A percentile compares a stretch with the other conserved stretches of the same genome.
Conservation (phyloP, 1,140 invertebrate genomes). For the Sarcophaga bullata region DNA sequence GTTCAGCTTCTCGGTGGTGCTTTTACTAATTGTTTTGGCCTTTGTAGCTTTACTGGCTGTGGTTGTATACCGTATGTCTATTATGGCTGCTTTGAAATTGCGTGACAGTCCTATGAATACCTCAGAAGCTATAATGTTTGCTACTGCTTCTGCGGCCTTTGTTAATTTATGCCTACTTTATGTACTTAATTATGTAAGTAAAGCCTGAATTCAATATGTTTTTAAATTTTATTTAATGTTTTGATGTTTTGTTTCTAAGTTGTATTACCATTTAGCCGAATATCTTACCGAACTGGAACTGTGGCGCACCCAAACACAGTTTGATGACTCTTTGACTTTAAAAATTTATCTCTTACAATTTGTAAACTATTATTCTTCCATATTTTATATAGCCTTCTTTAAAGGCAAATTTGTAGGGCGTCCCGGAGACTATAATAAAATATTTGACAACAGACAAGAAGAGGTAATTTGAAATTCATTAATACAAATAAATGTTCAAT, state of each 20-base stretch:
- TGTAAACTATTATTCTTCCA: conserved; percentile 98
- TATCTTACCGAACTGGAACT: conserved; percentile 95
- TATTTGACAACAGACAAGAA: conserved; percentile 84
- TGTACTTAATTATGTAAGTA: conserved; percentile 84
- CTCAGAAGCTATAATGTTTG: conserved; percentile 81
- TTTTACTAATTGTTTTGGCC: conserved; percentile 82
- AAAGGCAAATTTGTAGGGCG: conserved; percentile 94
- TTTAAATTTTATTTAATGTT: not conserved
- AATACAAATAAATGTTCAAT: not conserved
- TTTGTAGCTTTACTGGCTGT: conserved; percentile 89
- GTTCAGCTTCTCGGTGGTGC: conserved; percentile 84
- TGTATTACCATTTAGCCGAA: conserved; percentile 89
- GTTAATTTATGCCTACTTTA: conserved; percentile 89
- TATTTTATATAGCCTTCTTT: conserved; percentile 98
- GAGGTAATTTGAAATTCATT: conserved; percentile 70
- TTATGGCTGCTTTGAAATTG: conserved; percentile 77
- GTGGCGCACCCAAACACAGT: conserved; percentile 95
- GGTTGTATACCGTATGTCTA: conserved; percentile 90
- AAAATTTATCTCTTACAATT: conserved; percentile 99
- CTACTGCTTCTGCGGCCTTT: conserved; percentile 84
- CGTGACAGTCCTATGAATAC: conserved; percentile 73
- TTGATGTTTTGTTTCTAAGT: conserved; percentile 64
- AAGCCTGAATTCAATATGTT: not conserved
- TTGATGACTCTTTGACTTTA: conserved; percentile 95
- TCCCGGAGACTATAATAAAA: conserved; percentile 80